A percentile compares a stretch with the other conserved stretches of the same genome.
phyloP scores from a whole-genome alignment of 92 coral and sea anemone genomes.

The Phymanthus crucifer region DNA sequence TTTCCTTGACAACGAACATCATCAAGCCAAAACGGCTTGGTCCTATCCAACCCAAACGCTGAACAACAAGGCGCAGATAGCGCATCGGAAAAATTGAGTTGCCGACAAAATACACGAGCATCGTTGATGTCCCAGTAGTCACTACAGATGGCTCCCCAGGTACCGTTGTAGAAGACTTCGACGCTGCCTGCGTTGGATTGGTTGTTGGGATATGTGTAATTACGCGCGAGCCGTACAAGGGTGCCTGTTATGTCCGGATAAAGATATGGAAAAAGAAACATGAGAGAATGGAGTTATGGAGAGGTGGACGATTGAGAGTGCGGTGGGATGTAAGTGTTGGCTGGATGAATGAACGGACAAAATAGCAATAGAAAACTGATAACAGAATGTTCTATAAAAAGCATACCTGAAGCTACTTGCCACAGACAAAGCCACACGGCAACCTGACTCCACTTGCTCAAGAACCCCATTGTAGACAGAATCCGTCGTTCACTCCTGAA shows the following conservation, averaged over 20 bases:
- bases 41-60: slow-evolving; percentile 18
- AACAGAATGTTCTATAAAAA: neutral
- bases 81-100: slow-evolving; percentile 55
- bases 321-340: too few species aligned
- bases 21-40: slow-evolving; percentile 30
- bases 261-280: neutral
- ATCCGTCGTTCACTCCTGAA: neutral
- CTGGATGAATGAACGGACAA: too few species aligned
- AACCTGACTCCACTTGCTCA: neutral
- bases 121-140: slow-evolving; percentile 34
- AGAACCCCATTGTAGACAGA: neutral
- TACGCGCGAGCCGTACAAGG: neutral
- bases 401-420: neutral
- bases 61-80: slow-evolving; percentile 59
- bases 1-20: slow-evolving; percentile 56
- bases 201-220: neutral
- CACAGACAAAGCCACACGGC: neutral
- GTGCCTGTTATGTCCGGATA: neutral
- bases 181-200: slow-evolving; percentile 51
- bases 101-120: slow-evolving; percentile 61
- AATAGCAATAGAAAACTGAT: neutral
- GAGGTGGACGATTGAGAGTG: too few species aligned
- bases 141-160: slow-evolving; percentile 62
- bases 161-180: slow-evolving; percentile 48
- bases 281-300: neutral